Evolutionary conservation across 1,140 invertebrate species (phyloP).

Genomic region (Nautilus pompilius): DNA sequence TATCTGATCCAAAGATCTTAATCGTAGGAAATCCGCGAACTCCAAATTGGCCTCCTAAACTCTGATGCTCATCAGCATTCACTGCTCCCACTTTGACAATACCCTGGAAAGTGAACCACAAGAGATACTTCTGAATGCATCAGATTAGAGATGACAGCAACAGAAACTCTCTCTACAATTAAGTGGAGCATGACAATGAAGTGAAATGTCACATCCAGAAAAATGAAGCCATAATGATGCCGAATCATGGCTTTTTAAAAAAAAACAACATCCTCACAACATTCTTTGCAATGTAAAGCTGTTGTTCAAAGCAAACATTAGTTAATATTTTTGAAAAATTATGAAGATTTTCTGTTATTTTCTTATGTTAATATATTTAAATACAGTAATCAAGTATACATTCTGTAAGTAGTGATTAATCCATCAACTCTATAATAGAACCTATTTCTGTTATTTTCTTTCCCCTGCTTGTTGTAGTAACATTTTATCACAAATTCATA

Average conservation of each 20-base stretch:
- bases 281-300: not conserved
- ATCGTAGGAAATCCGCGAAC: constrained; percentile 94
- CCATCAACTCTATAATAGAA: too few relatives aligned
- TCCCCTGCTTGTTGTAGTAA: too few relatives aligned
- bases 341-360: too few relatives aligned
- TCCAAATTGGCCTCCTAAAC: constrained; percentile 75
- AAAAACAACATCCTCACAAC: not conserved
- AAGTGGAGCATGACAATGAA: not conserved
- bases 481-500: too few relatives aligned
- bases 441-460: too few relatives aligned
- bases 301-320: too few relatives aligned
- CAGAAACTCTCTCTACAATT: not conserved
- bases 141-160: not conserved
- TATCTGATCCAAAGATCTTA: constrained; percentile 88
- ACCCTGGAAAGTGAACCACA: constrained; percentile 63
- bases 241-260: not conserved
- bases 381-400: too few relatives aligned
- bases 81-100: constrained; percentile 91
- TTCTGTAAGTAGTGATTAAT: too few relatives aligned
- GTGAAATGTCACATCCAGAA: not conserved
- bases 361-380: too few relatives aligned
- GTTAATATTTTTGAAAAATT: too few relatives aligned
- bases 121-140: not conserved
- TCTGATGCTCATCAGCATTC: constrained; percentile 85
- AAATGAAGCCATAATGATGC: not conserved